These are phyloP conservation scores for Darevskia mixta DNA, from an alignment of 2,797 vertebrate genomes.

Conservation along the genomic window DNA sequence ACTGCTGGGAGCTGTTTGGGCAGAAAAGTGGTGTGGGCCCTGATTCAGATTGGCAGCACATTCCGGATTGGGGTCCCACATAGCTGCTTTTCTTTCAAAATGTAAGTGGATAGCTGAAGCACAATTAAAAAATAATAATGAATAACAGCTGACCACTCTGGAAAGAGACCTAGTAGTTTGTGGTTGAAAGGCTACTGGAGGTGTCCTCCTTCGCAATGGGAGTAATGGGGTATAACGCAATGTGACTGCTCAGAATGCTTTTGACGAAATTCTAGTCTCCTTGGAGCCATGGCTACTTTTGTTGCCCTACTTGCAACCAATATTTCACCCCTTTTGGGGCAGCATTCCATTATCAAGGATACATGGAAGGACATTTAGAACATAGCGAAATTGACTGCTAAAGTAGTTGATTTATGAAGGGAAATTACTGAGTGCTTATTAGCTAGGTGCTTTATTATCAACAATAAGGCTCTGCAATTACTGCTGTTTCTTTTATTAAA, in stretches of 20 bases:
- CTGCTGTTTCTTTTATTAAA: constrained; percentile 16
- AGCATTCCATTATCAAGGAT: not conserved
- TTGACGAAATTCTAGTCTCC: not conserved
- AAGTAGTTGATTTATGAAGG: constrained; percentile 15
- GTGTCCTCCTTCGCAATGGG: not conserved
- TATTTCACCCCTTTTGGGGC: not conserved
- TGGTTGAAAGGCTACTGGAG: not conserved
- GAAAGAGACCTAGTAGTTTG: not conserved
- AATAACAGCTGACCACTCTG: not conserved
- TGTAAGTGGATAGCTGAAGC: not conserved
- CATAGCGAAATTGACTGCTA: not conserved
- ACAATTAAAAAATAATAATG: no score
- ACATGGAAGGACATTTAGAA: not conserved
- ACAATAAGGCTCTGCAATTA: constrained; percentile 1
- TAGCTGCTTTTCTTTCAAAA: no score
- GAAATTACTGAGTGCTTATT: constrained; percentile 6
- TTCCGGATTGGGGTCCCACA: no score
- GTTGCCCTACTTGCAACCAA: not conserved
- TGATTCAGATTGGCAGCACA: no score
- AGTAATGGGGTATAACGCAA: not conserved
- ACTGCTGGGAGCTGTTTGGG: no score
- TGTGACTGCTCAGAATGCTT: not conserved
- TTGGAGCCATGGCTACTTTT: not conserved
- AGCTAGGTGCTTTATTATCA: constrained; percentile 3
- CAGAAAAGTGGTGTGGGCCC: no score